Percentiles rank a stretch among this genome's conserved stretches.
phyloP scores from a whole-genome alignment of 2,113 vertebrate species.

The Laticauda laticaudata region DNA sequence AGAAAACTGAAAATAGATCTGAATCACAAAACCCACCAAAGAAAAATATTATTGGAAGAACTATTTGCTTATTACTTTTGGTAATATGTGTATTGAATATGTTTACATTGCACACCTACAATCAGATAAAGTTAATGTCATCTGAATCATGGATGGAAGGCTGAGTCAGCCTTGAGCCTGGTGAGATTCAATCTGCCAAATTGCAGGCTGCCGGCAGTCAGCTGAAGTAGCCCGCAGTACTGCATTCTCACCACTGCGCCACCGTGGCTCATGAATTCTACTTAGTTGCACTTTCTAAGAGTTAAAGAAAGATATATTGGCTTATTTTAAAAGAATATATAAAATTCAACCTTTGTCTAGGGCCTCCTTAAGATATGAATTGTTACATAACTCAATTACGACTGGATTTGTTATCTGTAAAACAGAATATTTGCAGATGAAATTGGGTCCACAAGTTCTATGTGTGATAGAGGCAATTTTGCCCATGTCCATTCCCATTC shows the following conservation, averaged over 20 bases:
- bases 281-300: background rate
- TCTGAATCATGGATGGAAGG: background rate
- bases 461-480: background rate
- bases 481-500: background rate
- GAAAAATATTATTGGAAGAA: background rate
- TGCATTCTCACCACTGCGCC: no score
- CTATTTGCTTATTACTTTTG: background rate
- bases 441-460: background rate
- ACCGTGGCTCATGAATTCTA: background rate
- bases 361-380: background rate
- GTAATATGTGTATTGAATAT: background rate
- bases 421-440: background rate
- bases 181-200: no score
- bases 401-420: background rate
- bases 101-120: background rate
- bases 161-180: no score
- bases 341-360: background rate
- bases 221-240: no score
- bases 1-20: background rate
- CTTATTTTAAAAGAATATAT: background rate
- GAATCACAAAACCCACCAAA: background rate
- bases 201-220: no score
- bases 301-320: background rate
- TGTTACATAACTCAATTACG: background rate
- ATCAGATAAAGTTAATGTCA: background rate